Base-by-base conservation (phyloP, 2,888 invertebrate species). In the Linnaemya vulpina region DNA sequence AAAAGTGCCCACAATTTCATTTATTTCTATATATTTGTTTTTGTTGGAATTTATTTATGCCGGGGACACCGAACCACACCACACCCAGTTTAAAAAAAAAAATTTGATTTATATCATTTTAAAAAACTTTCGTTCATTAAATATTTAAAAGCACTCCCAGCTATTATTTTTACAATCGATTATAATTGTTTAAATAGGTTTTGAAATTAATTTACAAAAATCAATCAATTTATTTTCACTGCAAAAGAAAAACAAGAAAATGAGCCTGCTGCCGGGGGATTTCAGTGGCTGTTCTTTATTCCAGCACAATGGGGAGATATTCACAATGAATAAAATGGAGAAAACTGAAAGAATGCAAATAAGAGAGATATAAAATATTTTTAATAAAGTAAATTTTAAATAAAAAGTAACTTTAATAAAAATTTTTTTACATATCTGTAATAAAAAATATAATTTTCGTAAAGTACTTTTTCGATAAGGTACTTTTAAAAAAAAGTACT, bases 91-190 rank as follows among this genome's bases (percentile, higher is more conserved):
- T 22, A 22, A n/a, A n/a, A n/a, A n/a, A n/a, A n/a, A 75, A 73
- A 68, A 17, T 73, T 60, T 84, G 80, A 80, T 84, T 75, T 79
- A 79, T 76, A 76, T 76, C 53, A 60, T 43, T 70, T 62, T 4
- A 3, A 17, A n/a, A 17, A 60, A 62, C 40, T 38, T 53, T 55
- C 40, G 17, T 0, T 11, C 70, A 67, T 15, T 51, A 63, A 75
- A 40, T 46, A 40, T 35, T 43, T 13, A 38, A 68, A 55, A n/a
- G n/a, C 83, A 75, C 83, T 70, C 84, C 79, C 84, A 60, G 51
- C 11, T 17, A 43, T 68, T 49, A 25, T 49, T 65, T 17, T 25
- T 25, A 75, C 62, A 65, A 82, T 71, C 38, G n/a, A 49, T 67
- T 58, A 25, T 46, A 46, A 46, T 75, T 55, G 46, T 55, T 70